Percentiles rank a stretch among this genome's conserved stretches.
phyloP scores from a whole-genome alignment of 2,888 invertebrate genomes.

The Lypha dubia region DNA sequence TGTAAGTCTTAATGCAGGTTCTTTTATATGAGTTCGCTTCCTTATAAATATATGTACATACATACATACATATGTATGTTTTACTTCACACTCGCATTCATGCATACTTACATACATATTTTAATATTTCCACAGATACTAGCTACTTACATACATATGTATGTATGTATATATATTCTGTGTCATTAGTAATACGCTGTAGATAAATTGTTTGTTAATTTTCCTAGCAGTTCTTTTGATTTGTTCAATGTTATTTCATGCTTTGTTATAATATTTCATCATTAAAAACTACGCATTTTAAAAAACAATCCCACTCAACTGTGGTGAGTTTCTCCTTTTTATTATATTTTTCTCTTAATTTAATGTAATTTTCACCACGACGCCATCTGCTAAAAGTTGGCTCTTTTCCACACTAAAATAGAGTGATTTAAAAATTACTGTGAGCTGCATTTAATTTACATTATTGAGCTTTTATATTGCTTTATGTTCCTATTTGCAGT shows the following conservation, averaged over 20 bases:
- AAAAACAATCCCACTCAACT: slow-evolving; percentile 27
- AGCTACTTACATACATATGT: not conserved
- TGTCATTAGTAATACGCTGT: not conserved
- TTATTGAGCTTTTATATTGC: slow-evolving; percentile 8
- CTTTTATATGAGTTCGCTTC: not conserved
- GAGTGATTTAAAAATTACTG: slow-evolving; percentile 6
- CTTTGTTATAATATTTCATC: slow-evolving; percentile 38
- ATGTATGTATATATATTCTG: not conserved
- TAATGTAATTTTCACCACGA: slow-evolving; percentile 22
- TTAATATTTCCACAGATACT: not conserved
- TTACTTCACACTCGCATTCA: not conserved
- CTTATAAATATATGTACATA: not conserved
- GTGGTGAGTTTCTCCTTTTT: slow-evolving; percentile 26
- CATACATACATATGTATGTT: not conserved
- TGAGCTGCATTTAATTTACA: slow-evolving; percentile 45
- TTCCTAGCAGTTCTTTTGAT: slow-evolving; percentile 32
- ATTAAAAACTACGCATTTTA: slow-evolving; percentile 60
- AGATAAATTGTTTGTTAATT: not conserved
- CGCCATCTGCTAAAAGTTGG: not conserved
- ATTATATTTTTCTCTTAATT: too few species aligned
- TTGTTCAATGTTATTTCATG: slow-evolving; percentile 23
- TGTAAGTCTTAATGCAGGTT: not conserved
- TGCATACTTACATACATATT: not conserved
- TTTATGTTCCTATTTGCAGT: slow-evolving; percentile 41
- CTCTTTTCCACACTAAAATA: not conserved